These are phyloP conservation scores for Iguana delicatissima DNA, from an alignment of 2,797 vertebrate species.

Conservation along the genomic window DNA sequence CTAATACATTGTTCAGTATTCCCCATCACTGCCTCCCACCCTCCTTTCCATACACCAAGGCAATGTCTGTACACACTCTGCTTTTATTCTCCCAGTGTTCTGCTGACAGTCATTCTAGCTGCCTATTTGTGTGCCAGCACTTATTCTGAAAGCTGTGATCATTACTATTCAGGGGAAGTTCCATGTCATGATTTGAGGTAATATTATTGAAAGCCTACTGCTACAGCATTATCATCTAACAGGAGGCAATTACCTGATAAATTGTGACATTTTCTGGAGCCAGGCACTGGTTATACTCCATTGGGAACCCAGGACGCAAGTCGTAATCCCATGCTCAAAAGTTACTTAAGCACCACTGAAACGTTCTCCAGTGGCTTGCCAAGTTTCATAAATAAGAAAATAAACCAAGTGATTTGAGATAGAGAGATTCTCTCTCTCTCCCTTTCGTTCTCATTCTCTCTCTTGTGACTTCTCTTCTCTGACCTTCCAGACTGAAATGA, in stretches of 20 bases:
- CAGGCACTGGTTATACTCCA: background rate
- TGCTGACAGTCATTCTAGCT: conserved; percentile 46
- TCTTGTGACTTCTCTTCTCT: background rate
- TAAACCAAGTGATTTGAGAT: conserved; percentile 40
- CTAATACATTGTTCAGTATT: conserved; percentile 45
- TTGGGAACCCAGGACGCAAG: conserved; percentile 27
- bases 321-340: conserved; percentile 27
- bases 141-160: background rate
- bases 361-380: conserved; percentile 34
- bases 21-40: background rate
- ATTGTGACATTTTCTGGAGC: background rate
- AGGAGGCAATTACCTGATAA: conserved; percentile 58
- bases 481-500: conserved; percentile 52
- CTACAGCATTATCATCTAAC: conserved; percentile 23
- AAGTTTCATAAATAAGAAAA: conserved; percentile 61
- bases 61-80: background rate
- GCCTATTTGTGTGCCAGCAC: background rate
- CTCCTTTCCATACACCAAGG: fast-evolving
- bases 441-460: background rate
- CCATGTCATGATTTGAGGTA: conserved; percentile 15
- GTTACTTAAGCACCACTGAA: conserved; percentile 46
- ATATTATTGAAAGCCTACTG: background rate
- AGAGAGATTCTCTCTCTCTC: background rate
- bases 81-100: background rate
- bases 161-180: conserved; percentile 44